Percentiles rank a stretch among this genome's conserved stretches.
phyloP scores from a whole-genome alignment of 2,797 vertebrate species.

The Onychomys torridus region DNA sequence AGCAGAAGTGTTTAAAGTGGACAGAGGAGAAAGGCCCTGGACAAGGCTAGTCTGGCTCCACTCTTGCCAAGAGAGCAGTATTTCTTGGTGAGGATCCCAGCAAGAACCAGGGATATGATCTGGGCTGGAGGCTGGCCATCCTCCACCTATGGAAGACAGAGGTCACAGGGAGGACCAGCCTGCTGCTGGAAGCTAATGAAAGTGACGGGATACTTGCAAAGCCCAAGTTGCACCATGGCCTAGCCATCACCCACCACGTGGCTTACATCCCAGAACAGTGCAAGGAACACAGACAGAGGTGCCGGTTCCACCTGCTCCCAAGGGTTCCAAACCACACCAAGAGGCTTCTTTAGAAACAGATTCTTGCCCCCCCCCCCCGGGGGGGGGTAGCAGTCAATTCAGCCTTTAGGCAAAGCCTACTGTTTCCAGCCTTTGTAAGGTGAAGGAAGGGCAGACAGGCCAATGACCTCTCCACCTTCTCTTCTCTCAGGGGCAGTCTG shows the following conservation, averaged over 20 bases:
- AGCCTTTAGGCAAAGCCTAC: constrained; percentile 2
- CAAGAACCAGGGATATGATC: neutral
- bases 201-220: neutral
- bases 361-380: too few relatives aligned
- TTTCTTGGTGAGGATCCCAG: neutral
- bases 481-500: neutral
- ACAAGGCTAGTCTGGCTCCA: neutral
- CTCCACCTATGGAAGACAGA: neutral
- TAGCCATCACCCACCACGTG: fast-evolving
- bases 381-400: neutral
- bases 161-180: neutral
- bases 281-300: neutral
- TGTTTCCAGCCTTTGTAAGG: neutral
- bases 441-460: neutral
- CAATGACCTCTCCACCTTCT: neutral
- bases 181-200: neutral
- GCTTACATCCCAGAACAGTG: fast-evolving
- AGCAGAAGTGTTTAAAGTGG: neutral
- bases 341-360: constrained; percentile 28
- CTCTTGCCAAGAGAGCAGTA: neutral
- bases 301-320: neutral
- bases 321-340: neutral
- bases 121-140: neutral
- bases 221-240: neutral
- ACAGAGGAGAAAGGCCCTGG: neutral